Conservation (phyloP, 2,888 invertebrate species). For the Rotaria socialis region DNA sequence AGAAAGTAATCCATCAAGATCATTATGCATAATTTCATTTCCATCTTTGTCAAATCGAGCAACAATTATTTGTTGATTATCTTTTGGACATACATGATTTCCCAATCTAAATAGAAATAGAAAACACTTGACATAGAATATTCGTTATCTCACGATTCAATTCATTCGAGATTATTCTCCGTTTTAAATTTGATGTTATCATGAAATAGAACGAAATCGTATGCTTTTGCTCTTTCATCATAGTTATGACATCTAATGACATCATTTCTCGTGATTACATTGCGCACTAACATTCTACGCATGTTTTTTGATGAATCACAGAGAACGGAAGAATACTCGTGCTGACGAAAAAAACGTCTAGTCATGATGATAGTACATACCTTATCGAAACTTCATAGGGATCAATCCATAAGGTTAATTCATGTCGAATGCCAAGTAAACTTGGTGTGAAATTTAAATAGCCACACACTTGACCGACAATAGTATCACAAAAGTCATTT, state of each 20-base stretch:
- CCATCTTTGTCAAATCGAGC: conserved; percentile 27
- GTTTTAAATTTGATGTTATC: background rate
- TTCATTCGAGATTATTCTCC: too few species aligned
- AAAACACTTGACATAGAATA: background rate
- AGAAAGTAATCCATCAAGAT: conserved; percentile 16
- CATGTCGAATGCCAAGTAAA: conserved; percentile 8
- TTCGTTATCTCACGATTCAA: too few species aligned
- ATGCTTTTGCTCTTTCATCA: background rate
- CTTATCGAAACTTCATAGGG: conserved; percentile 1
- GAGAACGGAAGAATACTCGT: background rate
- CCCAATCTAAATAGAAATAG: background rate
- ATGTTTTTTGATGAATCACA: background rate
- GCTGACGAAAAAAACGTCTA: too few species aligned
- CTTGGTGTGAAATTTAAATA: background rate
- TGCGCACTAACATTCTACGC: background rate
- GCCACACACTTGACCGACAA: background rate
- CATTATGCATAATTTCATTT: background rate
- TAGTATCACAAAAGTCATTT: background rate
- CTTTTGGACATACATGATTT: background rate
- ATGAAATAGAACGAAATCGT: background rate
- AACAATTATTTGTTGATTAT: conserved; percentile 6
- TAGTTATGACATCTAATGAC: background rate
- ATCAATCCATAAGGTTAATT: conserved; percentile 21
- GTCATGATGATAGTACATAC: background rate
- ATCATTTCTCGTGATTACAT: conserved; percentile 24